Evolutionary conservation across 2,113 vertebrate species (phyloP).

Genomic region (Stegastes partitus): DNA sequence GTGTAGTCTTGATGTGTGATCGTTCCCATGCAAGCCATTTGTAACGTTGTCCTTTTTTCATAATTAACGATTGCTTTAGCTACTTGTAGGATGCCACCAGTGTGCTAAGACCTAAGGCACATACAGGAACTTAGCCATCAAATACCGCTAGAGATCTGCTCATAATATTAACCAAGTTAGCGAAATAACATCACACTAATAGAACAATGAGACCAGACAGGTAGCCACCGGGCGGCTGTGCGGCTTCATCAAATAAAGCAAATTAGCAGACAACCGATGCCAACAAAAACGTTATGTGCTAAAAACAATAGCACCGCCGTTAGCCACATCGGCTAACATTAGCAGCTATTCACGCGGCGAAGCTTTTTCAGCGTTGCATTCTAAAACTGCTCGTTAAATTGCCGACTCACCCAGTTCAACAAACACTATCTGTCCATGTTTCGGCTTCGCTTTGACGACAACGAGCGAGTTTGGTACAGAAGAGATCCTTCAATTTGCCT

Average conservation of each 20-base stretch:
- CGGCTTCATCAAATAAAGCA: background rate
- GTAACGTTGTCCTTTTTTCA: too few relatives aligned
- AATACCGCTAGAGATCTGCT: background rate
- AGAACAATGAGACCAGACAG: rapidly evolving
- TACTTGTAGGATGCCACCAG: background rate
- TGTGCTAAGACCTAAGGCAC: background rate
- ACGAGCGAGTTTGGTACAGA: background rate
- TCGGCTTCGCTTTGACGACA: background rate
- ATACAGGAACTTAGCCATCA: background rate
- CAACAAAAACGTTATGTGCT: constrained; percentile 37
- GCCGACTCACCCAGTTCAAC: constrained; percentile 57
- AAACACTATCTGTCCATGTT: constrained; percentile 77
- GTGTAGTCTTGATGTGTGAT: too few relatives aligned
- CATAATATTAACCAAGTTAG: background rate
- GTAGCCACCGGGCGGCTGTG: rapidly evolving
- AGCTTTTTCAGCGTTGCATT: background rate
- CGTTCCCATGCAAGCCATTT: too few relatives aligned
- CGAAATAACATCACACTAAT: background rate
- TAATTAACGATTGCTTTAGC: too few relatives aligned
- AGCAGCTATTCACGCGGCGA: constrained; percentile 39
- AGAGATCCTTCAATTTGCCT: background rate
- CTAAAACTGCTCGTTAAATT: background rate
- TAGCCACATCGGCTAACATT: constrained; percentile 60
- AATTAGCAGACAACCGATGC: background rate
- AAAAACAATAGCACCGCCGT: constrained; percentile 75